Conservation (phyloP, 1,140 invertebrate genomes). For the Brachionus plicatilis region DNA sequence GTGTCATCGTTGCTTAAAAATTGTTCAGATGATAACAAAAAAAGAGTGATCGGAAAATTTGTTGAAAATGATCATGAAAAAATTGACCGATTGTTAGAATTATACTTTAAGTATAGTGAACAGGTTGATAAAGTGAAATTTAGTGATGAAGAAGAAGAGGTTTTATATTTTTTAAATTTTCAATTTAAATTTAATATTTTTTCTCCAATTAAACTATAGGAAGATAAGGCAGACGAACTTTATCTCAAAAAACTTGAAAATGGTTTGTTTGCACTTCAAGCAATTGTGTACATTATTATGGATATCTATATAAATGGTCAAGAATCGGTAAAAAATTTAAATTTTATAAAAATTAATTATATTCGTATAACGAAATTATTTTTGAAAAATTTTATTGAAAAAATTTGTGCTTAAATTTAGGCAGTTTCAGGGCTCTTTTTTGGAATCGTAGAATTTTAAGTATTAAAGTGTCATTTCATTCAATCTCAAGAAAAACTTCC, state of each 20-base stretch:
- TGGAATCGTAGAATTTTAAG: too few species aligned
- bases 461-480: too few species aligned
- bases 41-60: constrained; percentile 87
- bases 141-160: constrained; percentile 3
- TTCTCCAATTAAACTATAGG: not conserved
- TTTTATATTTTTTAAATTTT: not conserved
- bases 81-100: constrained; percentile 43
- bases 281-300: constrained; percentile 29
- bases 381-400: too few species aligned
- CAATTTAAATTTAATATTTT: not conserved
- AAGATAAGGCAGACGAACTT: constrained; percentile 4
- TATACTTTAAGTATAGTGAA: constrained; percentile 35
- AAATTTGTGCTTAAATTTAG: too few species aligned
- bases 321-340: not conserved
- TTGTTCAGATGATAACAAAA: constrained; percentile 78
- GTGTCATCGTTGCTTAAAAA: constrained; percentile 86
- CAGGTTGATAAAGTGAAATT: not conserved
- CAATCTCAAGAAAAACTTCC: too few species aligned
- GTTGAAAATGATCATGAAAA: constrained; percentile 98
- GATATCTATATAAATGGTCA: constrained; percentile 20
- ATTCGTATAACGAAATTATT: too few species aligned
- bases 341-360: not conserved
- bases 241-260: constrained; percentile 24
- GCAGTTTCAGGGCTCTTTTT: too few species aligned
- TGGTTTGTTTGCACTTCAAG: constrained; percentile 35